Evolutionary conservation across 53 echinoderm and acorn worm genomes (phyloP), one percentile per base, ranked within the genome.

Genomic region (Henricia sp.): DNA sequence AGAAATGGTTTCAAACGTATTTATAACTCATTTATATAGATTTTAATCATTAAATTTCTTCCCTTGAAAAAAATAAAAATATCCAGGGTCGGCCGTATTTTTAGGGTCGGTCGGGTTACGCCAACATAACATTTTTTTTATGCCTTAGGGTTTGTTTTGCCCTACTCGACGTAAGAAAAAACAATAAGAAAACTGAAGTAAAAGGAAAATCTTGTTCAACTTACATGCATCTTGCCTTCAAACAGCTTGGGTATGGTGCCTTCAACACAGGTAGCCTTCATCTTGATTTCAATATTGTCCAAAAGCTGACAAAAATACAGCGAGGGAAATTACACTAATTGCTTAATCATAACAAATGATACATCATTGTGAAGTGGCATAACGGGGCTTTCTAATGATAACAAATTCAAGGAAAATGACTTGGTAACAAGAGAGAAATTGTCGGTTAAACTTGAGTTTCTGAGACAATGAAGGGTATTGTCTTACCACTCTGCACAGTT

Each of bases 181-280:
- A n/a, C n/a, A n/a, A n/a, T n/a, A n/a, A n/a, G n/a, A n/a, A n/a
- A n/a, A n/a, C n/a, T n/a, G n/a, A n/a, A n/a, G n/a, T n/a, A 29
- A 27, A 46, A 51, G 50, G 19, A 11, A 50, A 71, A 19, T 24
- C 1, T 64, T 30, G 32, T 8, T 16, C 30, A 52, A 94, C 94
- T 97, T 90, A 97, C 97, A 41, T 92, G 92, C 97, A 97, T 97
- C 88, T 94, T 97, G 24, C 97, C 97, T 91, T 97, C 97, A 78
- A 97, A 93, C 33, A 94, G 86, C 30, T 92, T 90, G 68, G 97
- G 97, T 66, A 97, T 97, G 82, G 89, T 90, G 74, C 94, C 97
- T 88, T 97, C 97, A 1, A 97, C 97, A 54, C 92, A 91, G 1
- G 97, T 97, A 17, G 76, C 85, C 69, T 97, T 97, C 97, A 97